Percentiles rank a stretch among this genome's conserved stretches.
These are phyloP conservation scores for Synchiropus splendidus DNA, from an alignment of 2,113 vertebrate genomes.

Conservation along the genomic window DNA sequence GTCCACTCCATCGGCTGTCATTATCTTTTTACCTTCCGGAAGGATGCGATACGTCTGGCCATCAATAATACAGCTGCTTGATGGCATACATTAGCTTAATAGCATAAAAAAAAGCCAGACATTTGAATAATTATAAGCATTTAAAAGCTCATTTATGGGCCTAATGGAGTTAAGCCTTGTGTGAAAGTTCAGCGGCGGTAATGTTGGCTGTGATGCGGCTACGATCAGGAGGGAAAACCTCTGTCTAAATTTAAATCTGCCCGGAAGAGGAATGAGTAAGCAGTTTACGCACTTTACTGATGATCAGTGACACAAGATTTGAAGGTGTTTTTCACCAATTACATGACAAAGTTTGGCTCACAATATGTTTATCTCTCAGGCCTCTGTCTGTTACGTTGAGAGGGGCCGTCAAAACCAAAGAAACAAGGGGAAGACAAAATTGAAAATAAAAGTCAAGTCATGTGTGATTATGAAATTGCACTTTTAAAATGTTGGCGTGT, in stretches of 20 bases:
- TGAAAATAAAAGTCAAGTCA: too few species aligned
- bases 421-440: too few species aligned
- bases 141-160: conserved; percentile 52
- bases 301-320: too few species aligned
- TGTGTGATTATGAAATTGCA: too few species aligned
- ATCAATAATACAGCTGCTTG: too few species aligned
- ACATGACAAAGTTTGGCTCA: too few species aligned
- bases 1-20: conserved; percentile 33
- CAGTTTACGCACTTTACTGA: conserved; percentile 13
- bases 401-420: too few species aligned
- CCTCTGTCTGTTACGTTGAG: too few species aligned
- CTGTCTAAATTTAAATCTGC: conserved; percentile 24
- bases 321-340: background rate
- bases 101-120: conserved; percentile 15
- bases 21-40: conserved; percentile 11
- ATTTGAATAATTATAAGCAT: conserved; percentile 42
- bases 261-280: conserved; percentile 36
- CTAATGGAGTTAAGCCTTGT: conserved; percentile 47
- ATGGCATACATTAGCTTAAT: conserved; percentile 24
- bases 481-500: too few species aligned
- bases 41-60: background rate
- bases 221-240: conserved; percentile 20
- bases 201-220: conserved; percentile 25
- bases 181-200: conserved; percentile 32
- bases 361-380: too few species aligned